These are phyloP conservation scores for Aplysia californica DNA, from an alignment of 1,140 invertebrate genomes.

Conservation along the genomic window DNA sequence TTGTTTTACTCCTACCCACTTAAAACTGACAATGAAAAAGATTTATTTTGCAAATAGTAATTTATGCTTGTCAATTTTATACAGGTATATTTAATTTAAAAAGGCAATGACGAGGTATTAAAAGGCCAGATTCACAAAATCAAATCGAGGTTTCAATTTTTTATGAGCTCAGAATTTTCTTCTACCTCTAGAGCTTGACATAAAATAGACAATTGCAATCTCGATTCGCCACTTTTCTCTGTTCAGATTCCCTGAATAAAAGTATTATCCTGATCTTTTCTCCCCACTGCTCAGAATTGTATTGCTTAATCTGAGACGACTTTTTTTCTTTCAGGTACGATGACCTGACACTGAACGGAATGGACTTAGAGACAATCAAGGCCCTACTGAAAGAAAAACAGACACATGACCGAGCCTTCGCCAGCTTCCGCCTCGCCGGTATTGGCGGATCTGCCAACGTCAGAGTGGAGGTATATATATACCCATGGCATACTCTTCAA, in stretches of 20 bases:
- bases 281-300: too few relatives aligned
- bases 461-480: slow-evolving; percentile 32
- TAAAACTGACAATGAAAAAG: too few relatives aligned
- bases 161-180: background rate
- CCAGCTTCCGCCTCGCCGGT: slow-evolving; percentile 34
- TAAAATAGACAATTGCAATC: background rate
- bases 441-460: slow-evolving; percentile 36
- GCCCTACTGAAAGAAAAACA: slow-evolving; percentile 20
- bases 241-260: background rate
- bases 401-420: slow-evolving; percentile 21
- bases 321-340: slow-evolving; percentile 14
- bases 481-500: too few relatives aligned
- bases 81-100: too few relatives aligned
- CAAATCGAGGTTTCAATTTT: background rate
- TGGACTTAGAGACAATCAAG: background rate
- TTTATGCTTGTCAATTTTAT: too few relatives aligned
- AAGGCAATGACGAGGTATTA: too few relatives aligned
- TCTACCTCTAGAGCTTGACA: slow-evolving; percentile 2
- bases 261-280: too few relatives aligned
- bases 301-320: too few relatives aligned
- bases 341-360: slow-evolving; percentile 6
- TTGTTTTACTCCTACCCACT: too few relatives aligned
- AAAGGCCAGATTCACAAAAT: too few relatives aligned
- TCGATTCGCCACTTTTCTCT: background rate
- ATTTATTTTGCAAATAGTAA: too few relatives aligned